A percentile compares a stretch with the other conserved stretches of the same genome.
Evolutionary conservation across 2,888 invertebrate genomes (phyloP).

Genomic region (Globia sparganii): DNA sequence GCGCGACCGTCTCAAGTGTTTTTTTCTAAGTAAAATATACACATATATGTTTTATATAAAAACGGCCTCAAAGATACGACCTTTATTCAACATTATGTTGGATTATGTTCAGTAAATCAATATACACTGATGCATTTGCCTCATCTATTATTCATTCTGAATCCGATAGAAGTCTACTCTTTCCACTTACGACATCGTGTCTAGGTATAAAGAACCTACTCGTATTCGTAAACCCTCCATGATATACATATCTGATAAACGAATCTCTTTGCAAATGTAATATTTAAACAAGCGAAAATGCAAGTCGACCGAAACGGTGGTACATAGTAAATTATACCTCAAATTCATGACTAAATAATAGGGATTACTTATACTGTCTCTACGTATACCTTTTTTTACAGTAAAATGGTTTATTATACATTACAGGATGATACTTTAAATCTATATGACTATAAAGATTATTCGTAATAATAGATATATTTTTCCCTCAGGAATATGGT

Average conservation of each 20-base stretch:
- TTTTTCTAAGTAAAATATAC: slow-evolving; percentile 23
- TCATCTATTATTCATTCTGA: slow-evolving; percentile 56
- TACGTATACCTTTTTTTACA: slow-evolving; percentile 20
- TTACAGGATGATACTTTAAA: slow-evolving; percentile 6
- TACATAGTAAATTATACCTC: slow-evolving; percentile 37
- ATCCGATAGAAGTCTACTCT: slow-evolving; percentile 51
- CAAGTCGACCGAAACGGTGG: slow-evolving; percentile 16
- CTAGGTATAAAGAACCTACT: slow-evolving; percentile 16
- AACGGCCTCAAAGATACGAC: slow-evolving; percentile 22
- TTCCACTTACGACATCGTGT: slow-evolving; percentile 38
- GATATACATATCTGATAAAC: slow-evolving; percentile 32
- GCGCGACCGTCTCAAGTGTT: slow-evolving; percentile 23
- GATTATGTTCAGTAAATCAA: slow-evolving; percentile 46
- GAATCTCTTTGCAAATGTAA: slow-evolving; percentile 40
- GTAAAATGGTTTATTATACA: slow-evolving; percentile 6
- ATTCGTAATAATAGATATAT: too few relatives aligned
- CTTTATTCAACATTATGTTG: slow-evolving; percentile 32
- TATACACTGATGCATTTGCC: slow-evolving; percentile 44
- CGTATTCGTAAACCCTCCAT: slow-evolving; percentile 11
- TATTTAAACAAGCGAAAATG: slow-evolving; percentile 37
- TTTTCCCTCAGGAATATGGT: slow-evolving; percentile 2
- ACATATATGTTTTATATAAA: slow-evolving; percentile 13
- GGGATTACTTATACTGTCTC: slow-evolving; percentile 28
- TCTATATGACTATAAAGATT: slow-evolving; percentile 23
- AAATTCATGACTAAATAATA: slow-evolving; percentile 50